phyloP scores from a whole-genome alignment of 2,888 invertebrate genomes.

The Xanthia icteritia region DNA sequence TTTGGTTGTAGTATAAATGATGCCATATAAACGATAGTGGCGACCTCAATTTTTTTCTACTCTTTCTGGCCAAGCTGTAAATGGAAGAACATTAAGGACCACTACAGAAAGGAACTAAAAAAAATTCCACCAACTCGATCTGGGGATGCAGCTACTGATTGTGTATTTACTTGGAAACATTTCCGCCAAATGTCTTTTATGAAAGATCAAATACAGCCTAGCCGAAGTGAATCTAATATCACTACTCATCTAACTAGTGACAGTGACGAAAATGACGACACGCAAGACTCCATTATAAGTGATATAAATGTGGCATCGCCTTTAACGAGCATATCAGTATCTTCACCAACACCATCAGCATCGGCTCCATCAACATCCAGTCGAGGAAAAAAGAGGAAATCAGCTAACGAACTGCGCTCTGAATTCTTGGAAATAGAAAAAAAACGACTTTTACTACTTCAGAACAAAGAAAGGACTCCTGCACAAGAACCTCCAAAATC shows the following conservation, averaged over 20 bases:
- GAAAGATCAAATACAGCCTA: conserved; percentile 41
- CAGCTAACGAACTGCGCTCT: conserved; percentile 31
- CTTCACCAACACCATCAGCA: conserved; percentile 32
- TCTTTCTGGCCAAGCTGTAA: too few species aligned
- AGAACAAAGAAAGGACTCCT: conserved; percentile 42
- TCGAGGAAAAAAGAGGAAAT: conserved; percentile 32
- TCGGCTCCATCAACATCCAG: conserved; percentile 36
- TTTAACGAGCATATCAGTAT: conserved; percentile 40
- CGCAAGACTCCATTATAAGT: conserved; percentile 44
- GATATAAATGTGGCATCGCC: conserved; percentile 36
- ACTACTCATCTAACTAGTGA: conserved; percentile 41
- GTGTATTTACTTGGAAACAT: conserved; percentile 35
- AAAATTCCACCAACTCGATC: conserved; percentile 38
- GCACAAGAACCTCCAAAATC: conserved; percentile 40
- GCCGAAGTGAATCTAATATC: conserved; percentile 49
- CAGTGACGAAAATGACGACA: conserved; percentile 44
- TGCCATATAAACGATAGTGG: too few species aligned
- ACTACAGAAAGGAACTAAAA: conserved; percentile 38
- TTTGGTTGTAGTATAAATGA: too few species aligned
- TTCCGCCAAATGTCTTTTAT: conserved; percentile 42
- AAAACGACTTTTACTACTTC: conserved; percentile 29
- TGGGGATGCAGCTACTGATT: conserved; percentile 31
- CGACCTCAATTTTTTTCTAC: too few species aligned
- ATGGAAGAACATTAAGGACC: conserved; percentile 44
- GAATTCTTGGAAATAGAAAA: conserved; percentile 43